phyloP scores from a whole-genome alignment of 2,888 invertebrate genomes.

The Acanthosoma haemorrhoidale region DNA sequence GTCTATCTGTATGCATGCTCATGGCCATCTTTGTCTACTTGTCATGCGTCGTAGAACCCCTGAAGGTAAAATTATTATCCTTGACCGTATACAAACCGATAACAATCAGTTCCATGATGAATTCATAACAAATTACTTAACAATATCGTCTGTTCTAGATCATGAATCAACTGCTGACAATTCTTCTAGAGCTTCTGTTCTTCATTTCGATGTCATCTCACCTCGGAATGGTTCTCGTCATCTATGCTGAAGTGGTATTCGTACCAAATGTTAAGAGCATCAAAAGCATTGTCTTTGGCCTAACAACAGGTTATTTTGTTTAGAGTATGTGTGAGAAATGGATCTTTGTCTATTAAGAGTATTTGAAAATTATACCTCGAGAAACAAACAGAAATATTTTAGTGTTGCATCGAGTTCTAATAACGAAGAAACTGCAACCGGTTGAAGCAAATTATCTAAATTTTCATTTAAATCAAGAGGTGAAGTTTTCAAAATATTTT shows the following conservation, averaged over 20 bases:
- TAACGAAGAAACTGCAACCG: too few relatives aligned
- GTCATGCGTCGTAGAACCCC: constrained; percentile 34
- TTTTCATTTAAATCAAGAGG: too few relatives aligned
- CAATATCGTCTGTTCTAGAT: neutral
- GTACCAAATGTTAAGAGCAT: constrained; percentile 51
- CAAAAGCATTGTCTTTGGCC: constrained; percentile 60
- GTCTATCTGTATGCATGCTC: constrained; percentile 62
- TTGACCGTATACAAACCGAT: too few relatives aligned
- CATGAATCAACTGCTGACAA: constrained; percentile 47
- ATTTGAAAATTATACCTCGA: neutral
- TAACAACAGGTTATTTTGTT: constrained; percentile 55
- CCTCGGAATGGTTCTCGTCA: constrained; percentile 62
- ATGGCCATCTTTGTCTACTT: constrained; percentile 56
- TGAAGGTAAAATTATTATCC: too few relatives aligned
- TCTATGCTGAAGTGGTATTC: constrained; percentile 64
- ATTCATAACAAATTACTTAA: constrained; percentile 14
- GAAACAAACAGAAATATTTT: too few relatives aligned
- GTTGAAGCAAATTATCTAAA: too few relatives aligned
- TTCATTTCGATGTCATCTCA: constrained; percentile 64
- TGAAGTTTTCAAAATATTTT: too few relatives aligned
- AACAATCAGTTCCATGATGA: too few relatives aligned
- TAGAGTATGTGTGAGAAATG: constrained; percentile 2
- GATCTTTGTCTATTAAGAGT: neutral
- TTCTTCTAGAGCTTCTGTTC: constrained; percentile 59
- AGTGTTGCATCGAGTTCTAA: too few relatives aligned